These are phyloP conservation scores for Gadus chalcogrammus DNA, from an alignment of 2,113 vertebrate species.

Conservation along the genomic window DNA sequence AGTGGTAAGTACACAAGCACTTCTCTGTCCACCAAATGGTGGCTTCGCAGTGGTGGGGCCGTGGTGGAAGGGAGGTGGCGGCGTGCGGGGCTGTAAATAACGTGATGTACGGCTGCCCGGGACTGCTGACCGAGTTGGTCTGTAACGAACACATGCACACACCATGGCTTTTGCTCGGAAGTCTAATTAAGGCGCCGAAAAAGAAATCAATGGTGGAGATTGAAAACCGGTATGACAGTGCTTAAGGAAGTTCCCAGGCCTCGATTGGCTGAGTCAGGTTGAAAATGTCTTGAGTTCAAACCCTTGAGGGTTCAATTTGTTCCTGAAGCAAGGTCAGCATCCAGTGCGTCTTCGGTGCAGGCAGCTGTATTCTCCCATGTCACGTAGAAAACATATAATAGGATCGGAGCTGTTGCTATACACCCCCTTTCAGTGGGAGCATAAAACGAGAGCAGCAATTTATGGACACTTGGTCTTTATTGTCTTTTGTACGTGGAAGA, in stretches of 20 bases:
- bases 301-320: conserved; percentile 53
- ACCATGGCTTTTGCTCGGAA: conserved; percentile 34
- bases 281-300: conserved; percentile 42
- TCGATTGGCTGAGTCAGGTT: conserved; percentile 54
- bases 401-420: too few relatives aligned
- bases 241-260: conserved; percentile 38
- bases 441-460: too few relatives aligned
- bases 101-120: conserved; percentile 22
- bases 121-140: conserved; percentile 54
- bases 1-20: conserved; percentile 10
- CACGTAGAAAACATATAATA: too few relatives aligned
- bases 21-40: conserved; percentile 4
- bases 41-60: conserved; percentile 11
- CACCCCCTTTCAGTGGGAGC: too few relatives aligned
- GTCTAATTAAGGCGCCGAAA: conserved; percentile 56
- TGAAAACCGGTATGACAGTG: conserved; percentile 54
- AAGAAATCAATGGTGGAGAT: conserved; percentile 62
- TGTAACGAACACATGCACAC: conserved; percentile 28
- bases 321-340: conserved; percentile 45
- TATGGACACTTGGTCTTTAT: too few relatives aligned
- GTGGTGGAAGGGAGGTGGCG: conserved; percentile 13
- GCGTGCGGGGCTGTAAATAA: conserved; percentile 42
- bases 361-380: too few relatives aligned
- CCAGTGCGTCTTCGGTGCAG: too few relatives aligned
- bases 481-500: too few relatives aligned